phyloP scores from a whole-genome alignment of 2,888 invertebrate species.

The Tipula helvola region DNA sequence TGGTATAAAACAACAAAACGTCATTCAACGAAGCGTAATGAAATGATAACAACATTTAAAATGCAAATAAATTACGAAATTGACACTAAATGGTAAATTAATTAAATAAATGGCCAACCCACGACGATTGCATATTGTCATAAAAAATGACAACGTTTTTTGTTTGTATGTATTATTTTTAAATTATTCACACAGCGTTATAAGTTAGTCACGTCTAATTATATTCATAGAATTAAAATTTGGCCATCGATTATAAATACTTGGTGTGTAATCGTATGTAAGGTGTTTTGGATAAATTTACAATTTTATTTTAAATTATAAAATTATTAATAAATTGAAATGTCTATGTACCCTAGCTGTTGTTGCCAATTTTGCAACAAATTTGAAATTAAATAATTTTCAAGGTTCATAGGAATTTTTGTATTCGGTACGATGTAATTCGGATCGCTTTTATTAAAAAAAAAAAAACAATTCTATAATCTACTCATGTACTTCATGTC shows the following conservation, averaged over 20 bases:
- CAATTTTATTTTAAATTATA: background rate
- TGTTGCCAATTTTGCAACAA: background rate
- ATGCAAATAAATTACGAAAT: background rate
- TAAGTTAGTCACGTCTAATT: background rate
- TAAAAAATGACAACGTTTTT: background rate
- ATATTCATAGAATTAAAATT: background rate
- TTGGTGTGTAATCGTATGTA: background rate
- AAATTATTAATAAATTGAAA: background rate
- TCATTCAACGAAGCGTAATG: too few species aligned
- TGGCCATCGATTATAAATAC: background rate
- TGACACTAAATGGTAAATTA: background rate
- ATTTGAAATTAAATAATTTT: background rate
- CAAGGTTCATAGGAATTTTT: background rate
- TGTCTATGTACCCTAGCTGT: background rate
- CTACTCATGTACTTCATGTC: background rate
- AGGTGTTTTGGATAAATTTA: background rate
- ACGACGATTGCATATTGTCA: background rate
- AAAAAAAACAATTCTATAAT: background rate
- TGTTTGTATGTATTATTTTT: background rate
- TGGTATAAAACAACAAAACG: too few species aligned
- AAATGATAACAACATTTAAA: background rate
- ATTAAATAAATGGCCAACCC: background rate
- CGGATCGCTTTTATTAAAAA: background rate
- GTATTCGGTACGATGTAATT: background rate
- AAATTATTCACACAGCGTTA: background rate